phyloP scores from a whole-genome alignment of 92 coral and sea anemone species.

The Palythoa caribaeorum region DNA sequence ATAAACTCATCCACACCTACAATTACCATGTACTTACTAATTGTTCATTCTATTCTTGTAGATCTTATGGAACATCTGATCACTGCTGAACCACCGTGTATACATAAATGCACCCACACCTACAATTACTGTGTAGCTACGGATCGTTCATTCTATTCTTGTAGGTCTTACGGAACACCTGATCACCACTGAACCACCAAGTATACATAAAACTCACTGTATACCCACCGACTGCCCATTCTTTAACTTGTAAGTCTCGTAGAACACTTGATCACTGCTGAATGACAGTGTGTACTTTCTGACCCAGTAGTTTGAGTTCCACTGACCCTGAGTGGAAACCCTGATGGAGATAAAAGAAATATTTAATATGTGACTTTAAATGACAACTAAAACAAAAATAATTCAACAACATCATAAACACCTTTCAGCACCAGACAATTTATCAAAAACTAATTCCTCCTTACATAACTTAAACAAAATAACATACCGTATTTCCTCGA shows the following conservation, averaged over 20 bases:
- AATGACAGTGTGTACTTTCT: slow-evolving; percentile 37
- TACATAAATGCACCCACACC: neutral
- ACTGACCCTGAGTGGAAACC: slow-evolving; percentile 45
- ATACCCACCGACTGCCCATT: slow-evolving; percentile 23
- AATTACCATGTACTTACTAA: neutral
- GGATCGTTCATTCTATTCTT: neutral
- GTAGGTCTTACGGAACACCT: neutral
- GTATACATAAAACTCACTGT: neutral
- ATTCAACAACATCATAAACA: too few relatives aligned
- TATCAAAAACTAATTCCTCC: too few relatives aligned
- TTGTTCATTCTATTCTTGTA: neutral
- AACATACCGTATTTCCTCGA: too few relatives aligned
- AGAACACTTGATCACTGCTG: slow-evolving; percentile 38
- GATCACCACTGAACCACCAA: neutral
- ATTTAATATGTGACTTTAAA: too few relatives aligned
- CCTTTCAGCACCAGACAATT: too few relatives aligned
- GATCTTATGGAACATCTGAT: neutral
- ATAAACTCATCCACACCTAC: neutral
- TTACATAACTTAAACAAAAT: too few relatives aligned
- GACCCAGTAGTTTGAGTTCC: slow-evolving; percentile 40
- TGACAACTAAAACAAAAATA: too few relatives aligned
- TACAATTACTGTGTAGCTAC: neutral
- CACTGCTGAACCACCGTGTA: neutral
- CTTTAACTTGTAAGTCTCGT: slow-evolving; percentile 17
- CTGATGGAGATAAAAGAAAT: neutral